These are phyloP conservation scores for Anadara kagoshimensis DNA, from an alignment of 1,140 invertebrate genomes.

Conservation along the genomic window DNA sequence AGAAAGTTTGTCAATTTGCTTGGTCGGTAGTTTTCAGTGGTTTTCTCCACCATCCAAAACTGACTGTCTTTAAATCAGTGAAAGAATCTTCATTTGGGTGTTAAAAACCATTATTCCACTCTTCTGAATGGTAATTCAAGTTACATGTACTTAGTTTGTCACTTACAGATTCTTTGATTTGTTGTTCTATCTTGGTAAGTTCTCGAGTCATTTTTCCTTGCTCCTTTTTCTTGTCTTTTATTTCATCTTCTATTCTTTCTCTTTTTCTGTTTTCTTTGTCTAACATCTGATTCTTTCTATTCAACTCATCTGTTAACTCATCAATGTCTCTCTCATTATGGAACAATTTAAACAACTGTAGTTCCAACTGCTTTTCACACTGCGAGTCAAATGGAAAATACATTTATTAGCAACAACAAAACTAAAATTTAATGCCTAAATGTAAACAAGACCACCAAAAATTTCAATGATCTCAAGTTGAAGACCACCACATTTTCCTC, in stretches of 20 bases:
- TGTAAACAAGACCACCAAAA: not conserved
- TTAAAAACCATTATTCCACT: too few species aligned
- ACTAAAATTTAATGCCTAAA: not conserved
- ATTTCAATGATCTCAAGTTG: not conserved
- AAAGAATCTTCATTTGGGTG: too few species aligned
- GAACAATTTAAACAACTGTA: constrained; percentile 94
- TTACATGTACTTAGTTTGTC: too few species aligned
- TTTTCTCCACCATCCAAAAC: too few species aligned
- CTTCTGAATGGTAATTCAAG: too few species aligned
- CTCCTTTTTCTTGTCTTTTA: constrained; percentile 97
- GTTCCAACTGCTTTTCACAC: constrained; percentile 86
- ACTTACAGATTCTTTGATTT: constrained; percentile 90
- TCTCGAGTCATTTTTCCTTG: constrained; percentile 88
- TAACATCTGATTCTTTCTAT: constrained; percentile 79
- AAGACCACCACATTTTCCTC: too few species aligned
- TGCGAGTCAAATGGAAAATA: constrained; percentile 70
- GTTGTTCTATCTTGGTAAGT: constrained; percentile 93
- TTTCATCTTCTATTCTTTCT: constrained; percentile 88
- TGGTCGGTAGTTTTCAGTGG: too few species aligned
- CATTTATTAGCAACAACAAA: not conserved
- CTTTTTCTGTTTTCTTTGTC: constrained; percentile 67
- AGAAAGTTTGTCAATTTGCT: too few species aligned
- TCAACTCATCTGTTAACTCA: constrained; percentile 85
- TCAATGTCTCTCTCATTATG: constrained; percentile 97
- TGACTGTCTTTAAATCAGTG: too few species aligned